Evolutionary conservation across 1,140 invertebrate genomes (phyloP), one percentile per base, ranked within the genome.

Genomic region (Kradibia gibbosae): DNA sequence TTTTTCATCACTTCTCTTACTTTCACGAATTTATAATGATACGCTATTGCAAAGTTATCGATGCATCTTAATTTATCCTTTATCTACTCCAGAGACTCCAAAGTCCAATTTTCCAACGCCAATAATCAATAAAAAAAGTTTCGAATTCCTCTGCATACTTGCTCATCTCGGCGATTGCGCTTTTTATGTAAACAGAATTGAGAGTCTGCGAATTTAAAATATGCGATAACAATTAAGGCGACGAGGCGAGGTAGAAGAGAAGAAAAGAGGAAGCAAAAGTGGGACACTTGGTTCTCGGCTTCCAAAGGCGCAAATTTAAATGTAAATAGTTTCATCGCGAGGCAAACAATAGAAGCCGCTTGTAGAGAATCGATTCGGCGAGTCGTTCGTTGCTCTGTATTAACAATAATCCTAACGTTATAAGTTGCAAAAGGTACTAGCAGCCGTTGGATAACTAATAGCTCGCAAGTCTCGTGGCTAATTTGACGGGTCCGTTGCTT

Each of bases 401-500:
- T n/a, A n/a, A n/a, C n/a, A n/a, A n/a, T n/a, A n/a, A n/a, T n/a
- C n/a, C n/a, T n/a, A n/a, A n/a, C n/a, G n/a, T n/a, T n/a, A n/a
- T n/a, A n/a, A n/a, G n/a, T n/a, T n/a, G 31, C 34, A 28, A 76
- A 62, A 11, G 53, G 31, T 42, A 36, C 60, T 28, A 3, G 15
- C 13, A 45, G 31, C 31, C 60, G 60, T 67, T 67, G 25, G 53
- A 34, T 45, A 39, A 60, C 36, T 17, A 15, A 62, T 3, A 15
- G 15, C 22, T 76, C 17, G 74, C 31, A 22, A 39, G 74, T 36
- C 17, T 53, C 20, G 34, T 36, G 22, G 48, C 28, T 73, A 73
- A 73, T 73, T 73, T 73, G 55, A 73, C n/a, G 71, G 71, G 45
- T 73, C 28, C 48, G 71, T n/a, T 73, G 28, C 13, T 72, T 73